Evolutionary conservation across 2,113 vertebrate genomes (phyloP).

Genomic region (Lonchura striata): DNA sequence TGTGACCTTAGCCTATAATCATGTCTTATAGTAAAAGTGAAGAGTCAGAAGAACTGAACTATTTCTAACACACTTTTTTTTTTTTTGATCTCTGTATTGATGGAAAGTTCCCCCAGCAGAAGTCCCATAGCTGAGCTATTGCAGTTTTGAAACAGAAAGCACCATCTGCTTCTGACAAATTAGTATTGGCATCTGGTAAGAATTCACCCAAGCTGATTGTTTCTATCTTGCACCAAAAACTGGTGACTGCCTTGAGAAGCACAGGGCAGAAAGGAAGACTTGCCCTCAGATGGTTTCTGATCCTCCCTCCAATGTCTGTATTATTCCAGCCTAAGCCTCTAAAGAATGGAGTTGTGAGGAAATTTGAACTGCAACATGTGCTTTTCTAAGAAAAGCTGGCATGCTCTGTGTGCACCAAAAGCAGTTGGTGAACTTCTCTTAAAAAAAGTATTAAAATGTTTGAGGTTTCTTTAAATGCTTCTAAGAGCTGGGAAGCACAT

Average conservation of each 20-base stretch:
- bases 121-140: neutral
- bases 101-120: neutral
- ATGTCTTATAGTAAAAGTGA: conserved; percentile 11
- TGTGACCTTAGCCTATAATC: conserved; percentile 32
- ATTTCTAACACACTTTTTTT: neutral
- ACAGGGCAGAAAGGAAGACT: neutral
- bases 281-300: neutral
- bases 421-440: neutral
- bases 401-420: fast-evolving
- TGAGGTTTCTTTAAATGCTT: neutral
- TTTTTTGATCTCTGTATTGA: neutral
- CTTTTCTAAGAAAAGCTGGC: neutral
- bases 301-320: neutral
- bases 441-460: neutral
- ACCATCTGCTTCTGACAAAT: neutral
- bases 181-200: neutral
- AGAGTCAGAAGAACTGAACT: neutral
- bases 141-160: neutral
- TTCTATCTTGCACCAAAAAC: neutral
- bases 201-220: neutral
- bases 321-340: neutral
- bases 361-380: neutral
- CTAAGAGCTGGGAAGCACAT: neutral
- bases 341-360: neutral
- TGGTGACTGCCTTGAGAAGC: neutral